phyloP scores from a whole-genome alignment of 1,140 invertebrate species.

The Cydia amplana region DNA sequence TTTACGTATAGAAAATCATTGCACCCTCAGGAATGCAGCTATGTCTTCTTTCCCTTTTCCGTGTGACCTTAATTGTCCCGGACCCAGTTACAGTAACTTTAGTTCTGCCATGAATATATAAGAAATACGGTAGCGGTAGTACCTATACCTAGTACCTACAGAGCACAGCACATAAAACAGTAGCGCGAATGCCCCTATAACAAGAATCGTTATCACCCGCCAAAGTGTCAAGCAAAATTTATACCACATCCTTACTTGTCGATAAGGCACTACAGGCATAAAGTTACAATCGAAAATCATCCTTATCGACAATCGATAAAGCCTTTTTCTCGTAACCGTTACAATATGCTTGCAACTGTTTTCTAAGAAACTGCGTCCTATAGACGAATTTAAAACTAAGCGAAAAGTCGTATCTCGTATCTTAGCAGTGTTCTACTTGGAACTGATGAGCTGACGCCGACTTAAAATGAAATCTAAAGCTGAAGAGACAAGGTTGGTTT shows the following conservation, averaged over 20 bases:
- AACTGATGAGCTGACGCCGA: neutral
- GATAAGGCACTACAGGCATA: neutral
- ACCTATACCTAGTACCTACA: no score
- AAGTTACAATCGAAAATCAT: neutral
- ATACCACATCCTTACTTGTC: neutral
- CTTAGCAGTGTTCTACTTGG: neutral
- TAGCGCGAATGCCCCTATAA: neutral
- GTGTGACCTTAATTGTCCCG: no score
- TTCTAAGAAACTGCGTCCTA: neutral
- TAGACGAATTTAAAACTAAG: conserved; percentile 6
- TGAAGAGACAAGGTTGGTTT: neutral
- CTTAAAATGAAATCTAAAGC: neutral
- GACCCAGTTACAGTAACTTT: no score
- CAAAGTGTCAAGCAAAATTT: neutral
- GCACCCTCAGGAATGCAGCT: no score
- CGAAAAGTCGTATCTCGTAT: neutral
- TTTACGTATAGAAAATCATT: no score
- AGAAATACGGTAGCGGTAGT: no score
- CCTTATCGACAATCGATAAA: neutral
- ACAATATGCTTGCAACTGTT: neutral
- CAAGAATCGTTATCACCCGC: conserved; percentile 2
- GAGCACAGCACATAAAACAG: neutral
- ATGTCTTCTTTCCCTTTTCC: no score
- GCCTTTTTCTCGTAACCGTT: neutral
- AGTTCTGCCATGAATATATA: no score